Conservation (phyloP, 2,113 vertebrate species). For the Elgaria multicarinata region DNA sequence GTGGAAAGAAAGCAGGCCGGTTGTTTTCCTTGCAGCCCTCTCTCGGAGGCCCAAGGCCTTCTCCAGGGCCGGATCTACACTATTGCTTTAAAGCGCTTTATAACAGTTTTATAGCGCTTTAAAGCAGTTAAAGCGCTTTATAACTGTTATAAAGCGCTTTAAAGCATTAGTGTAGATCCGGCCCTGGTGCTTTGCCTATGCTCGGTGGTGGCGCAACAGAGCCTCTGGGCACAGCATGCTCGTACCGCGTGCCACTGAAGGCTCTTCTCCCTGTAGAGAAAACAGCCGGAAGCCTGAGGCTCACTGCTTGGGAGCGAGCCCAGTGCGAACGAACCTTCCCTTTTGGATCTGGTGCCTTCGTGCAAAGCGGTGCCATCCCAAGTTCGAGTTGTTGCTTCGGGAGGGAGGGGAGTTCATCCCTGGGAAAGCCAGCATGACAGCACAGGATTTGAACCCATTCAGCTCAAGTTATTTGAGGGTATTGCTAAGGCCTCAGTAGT, state of each 20-base stretch:
- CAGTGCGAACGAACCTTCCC: not conserved
- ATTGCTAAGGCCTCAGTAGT: not conserved
- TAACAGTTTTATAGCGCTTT: too few species aligned
- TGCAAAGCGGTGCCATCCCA: not conserved
- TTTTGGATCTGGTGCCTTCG: not conserved
- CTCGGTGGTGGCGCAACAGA: not conserved
- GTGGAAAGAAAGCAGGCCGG: not conserved
- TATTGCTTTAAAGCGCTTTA: too few species aligned
- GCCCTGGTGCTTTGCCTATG: slow-evolving; percentile 22
- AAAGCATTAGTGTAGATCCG: too few species aligned
- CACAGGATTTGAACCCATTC: not conserved
- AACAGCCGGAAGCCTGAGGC: too few species aligned
- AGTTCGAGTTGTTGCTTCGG: not conserved
- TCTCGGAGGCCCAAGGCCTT: not conserved
- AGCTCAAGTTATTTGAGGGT: not conserved
- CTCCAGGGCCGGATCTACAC: too few species aligned
- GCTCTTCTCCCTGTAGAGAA: not conserved
- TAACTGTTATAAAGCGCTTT: too few species aligned
- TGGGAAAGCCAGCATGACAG: not conserved
- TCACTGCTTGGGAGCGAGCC: not conserved
- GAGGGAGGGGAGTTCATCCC: not conserved
- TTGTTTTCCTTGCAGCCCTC: not conserved
- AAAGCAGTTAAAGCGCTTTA: too few species aligned
- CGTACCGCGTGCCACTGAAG: not conserved
- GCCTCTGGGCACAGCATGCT: not conserved